Evolutionary conservation across 2,113 vertebrate genomes (phyloP), one percentile per base, ranked within the genome.

Genomic region (Nibea albiflora): DNA sequence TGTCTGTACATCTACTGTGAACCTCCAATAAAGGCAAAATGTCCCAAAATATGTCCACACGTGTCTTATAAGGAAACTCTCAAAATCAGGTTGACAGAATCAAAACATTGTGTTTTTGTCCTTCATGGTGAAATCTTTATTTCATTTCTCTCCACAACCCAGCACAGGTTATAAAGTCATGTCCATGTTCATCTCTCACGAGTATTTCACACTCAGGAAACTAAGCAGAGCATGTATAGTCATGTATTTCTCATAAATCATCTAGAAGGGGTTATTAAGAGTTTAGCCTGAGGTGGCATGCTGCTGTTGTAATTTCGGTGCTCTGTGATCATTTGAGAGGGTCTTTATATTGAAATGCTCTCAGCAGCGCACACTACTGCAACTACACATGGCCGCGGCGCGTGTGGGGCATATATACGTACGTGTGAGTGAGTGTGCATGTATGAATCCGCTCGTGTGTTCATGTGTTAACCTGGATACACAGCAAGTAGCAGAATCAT

Each of bases 81-180:
- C 24, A 2, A 52, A 83, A 72, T 28, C 0, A 4, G 49, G 2
- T 22, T 70, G n/a, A 87, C 42, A 87, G 52, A 84, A 14, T 81
- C 61, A 85, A 70, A 50, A 73, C 20, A 8, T 12, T 63, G 31
- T 26, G 50, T 46, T 46, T 46, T 46, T 46, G 12, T 92, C 88
- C 78, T 87, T 91, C 89, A 94, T 87, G 81, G 87, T 92, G 91
- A 90, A 91, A 92, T 85, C 84, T 94, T 93, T 93, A 94, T 93
- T 92, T 8, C 7, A 28, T 80, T 74, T 87, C 53, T 82, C 73
- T 77, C 75, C 68, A 83, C 78, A 92, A 84, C 85, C 73, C 80
- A 73, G 72, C 70, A 75, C 57, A 86, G 76, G 83, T 83, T 83
- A 66, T 74, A 76, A 83, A 44, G 56, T 87, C 77, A 81, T 26